These are phyloP conservation scores for Pangasianodon gigas DNA, from an alignment of 2,113 vertebrate genomes.

Conservation along the genomic window DNA sequence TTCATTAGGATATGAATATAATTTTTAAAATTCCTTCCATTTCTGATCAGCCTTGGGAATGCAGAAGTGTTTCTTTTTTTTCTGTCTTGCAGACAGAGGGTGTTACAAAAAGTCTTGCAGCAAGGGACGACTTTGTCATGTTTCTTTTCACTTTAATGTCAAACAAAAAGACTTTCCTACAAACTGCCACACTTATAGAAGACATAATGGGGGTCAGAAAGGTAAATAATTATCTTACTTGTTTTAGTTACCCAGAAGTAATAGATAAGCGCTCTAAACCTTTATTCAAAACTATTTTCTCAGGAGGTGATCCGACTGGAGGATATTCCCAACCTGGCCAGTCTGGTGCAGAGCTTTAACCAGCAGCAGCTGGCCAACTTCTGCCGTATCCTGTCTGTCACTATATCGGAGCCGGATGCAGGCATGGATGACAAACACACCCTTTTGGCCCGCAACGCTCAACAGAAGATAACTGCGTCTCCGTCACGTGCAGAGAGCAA, in stretches of 20 bases:
- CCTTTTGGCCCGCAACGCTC: conserved; percentile 92
- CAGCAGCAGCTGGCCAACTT: conserved; percentile 98
- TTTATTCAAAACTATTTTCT: not conserved
- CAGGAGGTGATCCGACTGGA: conserved; percentile 98
- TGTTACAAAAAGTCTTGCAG: conserved; percentile 83
- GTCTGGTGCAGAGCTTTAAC: conserved; percentile 95
- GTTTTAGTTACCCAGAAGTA: not conserved
- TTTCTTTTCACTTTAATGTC: conserved; percentile 89
- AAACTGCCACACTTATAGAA: conserved; percentile 86
- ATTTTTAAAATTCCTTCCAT: not conserved
- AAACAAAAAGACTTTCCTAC: conserved; percentile 88
- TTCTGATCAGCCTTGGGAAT: not conserved
- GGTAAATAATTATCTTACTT: conserved; percentile 64
- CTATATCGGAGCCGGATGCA: conserved; percentile 93
- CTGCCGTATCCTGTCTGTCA: conserved; percentile 96
- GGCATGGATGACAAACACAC: conserved; percentile 98
- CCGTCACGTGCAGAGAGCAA: conserved; percentile 94
- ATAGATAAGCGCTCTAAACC: not conserved
- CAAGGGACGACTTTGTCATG: conserved; percentile 85
- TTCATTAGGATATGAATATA: not conserved
- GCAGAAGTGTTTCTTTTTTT: conserved; percentile 21
- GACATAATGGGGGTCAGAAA: conserved; percentile 89
- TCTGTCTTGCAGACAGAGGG: conserved; percentile 79
- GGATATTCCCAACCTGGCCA: conserved; percentile 89
- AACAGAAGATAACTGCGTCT: conserved; percentile 87